Conservation (phyloP, 2,113 vertebrate species). For the Vireo altiloquus region DNA sequence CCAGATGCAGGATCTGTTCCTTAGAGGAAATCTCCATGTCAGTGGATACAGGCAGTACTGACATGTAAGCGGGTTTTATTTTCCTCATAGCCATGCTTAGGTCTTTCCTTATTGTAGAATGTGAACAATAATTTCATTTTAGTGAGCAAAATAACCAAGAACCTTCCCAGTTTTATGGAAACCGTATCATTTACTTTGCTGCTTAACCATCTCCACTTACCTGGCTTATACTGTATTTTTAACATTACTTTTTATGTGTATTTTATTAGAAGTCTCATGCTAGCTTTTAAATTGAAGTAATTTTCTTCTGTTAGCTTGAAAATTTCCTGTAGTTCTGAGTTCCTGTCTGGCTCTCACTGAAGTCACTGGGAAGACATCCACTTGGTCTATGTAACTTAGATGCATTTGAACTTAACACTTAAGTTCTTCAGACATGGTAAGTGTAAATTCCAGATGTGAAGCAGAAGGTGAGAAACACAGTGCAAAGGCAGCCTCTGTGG, state of each 20-base stretch:
- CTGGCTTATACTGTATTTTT: not conserved
- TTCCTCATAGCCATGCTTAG: not conserved
- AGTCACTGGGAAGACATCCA: not conserved
- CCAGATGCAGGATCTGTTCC: not conserved
- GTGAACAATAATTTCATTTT: not conserved
- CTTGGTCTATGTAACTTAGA: not conserved
- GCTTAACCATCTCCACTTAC: not conserved
- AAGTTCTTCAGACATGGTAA: not conserved
- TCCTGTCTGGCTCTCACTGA: not conserved
- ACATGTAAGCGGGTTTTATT: not conserved
- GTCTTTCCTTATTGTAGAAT: not conserved
- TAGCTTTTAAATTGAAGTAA: constrained; percentile 26
- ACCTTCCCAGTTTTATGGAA: not conserved
- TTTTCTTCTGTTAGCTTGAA: constrained; percentile 34
- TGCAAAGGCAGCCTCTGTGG: not conserved
- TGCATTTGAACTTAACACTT: not conserved
- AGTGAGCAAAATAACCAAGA: not conserved
- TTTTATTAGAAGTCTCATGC: not conserved
- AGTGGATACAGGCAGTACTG: not conserved
- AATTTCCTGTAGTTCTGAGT: constrained; percentile 20
- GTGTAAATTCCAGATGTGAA: not conserved
- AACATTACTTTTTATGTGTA: not conserved
- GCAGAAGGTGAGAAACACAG: not conserved
- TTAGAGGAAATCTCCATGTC: not conserved
- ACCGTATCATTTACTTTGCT: not conserved